These are phyloP conservation scores for Chaenocephalus aceratus DNA, from an alignment of 2,113 vertebrate genomes.

Conservation along the genomic window DNA sequence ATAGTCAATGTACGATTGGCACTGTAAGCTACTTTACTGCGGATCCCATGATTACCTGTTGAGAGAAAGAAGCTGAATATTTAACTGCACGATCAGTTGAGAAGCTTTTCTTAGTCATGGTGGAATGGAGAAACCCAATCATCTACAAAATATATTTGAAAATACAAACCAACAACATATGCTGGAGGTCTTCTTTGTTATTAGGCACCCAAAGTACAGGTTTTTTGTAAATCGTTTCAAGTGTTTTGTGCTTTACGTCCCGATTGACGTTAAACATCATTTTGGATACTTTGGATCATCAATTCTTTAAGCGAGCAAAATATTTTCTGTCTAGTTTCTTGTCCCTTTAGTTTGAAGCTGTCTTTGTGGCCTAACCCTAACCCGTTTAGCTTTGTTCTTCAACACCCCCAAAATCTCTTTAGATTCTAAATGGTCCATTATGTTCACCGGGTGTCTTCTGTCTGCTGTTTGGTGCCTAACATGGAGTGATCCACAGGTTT, in stretches of 20 bases:
- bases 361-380: too few relatives aligned
- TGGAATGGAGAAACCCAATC: background rate
- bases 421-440: background rate
- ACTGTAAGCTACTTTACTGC: constrained; percentile 59
- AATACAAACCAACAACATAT: background rate
- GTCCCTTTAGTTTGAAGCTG: too few relatives aligned
- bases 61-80: background rate
- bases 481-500: background rate
- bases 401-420: background rate
- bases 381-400: background rate
- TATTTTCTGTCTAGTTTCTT: background rate
- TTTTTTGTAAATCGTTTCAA: background rate
- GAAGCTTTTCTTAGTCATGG: background rate
- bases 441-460: background rate
- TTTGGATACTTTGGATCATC: background rate
- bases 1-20: constrained; percentile 50
- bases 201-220: background rate
- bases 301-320: background rate
- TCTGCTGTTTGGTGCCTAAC: background rate
- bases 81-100: background rate
- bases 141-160: too few relatives aligned
- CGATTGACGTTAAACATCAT: background rate
- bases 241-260: background rate
- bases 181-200: background rate
- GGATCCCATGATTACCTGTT: constrained; percentile 27